Conservation (phyloP, 2,113 vertebrate genomes). For the Paradoxurus hermaphroditus region DNA sequence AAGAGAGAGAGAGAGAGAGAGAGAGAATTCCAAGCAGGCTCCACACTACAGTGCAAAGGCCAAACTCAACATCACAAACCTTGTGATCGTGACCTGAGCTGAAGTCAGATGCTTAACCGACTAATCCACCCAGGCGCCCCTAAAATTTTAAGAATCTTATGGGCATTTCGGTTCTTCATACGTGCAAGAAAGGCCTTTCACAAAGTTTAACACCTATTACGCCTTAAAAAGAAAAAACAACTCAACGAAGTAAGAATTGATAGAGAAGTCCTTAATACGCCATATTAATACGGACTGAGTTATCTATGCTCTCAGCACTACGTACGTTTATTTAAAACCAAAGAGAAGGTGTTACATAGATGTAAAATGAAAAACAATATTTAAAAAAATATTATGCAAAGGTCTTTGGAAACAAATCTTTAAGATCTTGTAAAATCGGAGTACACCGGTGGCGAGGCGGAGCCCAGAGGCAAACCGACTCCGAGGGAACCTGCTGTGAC, state of each 20-base stretch:
- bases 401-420: neutral
- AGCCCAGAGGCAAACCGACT: neutral
- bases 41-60: too few relatives aligned
- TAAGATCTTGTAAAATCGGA: neutral
- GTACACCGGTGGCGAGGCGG: neutral
- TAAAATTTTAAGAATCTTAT: neutral
- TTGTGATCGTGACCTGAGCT: too few relatives aligned
- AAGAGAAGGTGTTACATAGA: neutral
- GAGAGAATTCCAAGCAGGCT: too few relatives aligned
- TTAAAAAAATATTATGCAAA: neutral
- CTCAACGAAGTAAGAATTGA: neutral
- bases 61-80: too few relatives aligned
- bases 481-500: neutral
- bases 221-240: neutral
- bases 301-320: neutral
- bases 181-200: neutral
- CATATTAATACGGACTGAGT: neutral
- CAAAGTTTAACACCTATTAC: neutral
- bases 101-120: too few relatives aligned
- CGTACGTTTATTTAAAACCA: neutral
- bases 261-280: neutral
- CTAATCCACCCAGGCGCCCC: too few relatives aligned
- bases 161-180: neutral
- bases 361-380: neutral
- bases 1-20: too few relatives aligned